Evolutionary conservation across 2,888 invertebrate genomes (phyloP).

Genomic region (Tetanocera ferruginea): DNA sequence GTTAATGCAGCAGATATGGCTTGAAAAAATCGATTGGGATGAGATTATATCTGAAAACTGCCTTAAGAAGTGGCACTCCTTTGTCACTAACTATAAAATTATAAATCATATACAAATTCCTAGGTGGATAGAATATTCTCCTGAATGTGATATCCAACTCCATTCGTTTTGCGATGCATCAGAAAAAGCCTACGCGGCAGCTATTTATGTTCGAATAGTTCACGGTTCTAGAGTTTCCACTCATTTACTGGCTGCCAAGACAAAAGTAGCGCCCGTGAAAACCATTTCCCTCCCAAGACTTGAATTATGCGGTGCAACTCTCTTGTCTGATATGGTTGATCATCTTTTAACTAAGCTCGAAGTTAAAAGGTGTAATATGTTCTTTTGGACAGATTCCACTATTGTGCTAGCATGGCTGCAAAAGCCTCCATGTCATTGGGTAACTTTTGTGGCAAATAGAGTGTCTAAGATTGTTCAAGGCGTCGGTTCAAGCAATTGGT

Average conservation of each 20-base stretch:
- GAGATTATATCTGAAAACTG: neutral
- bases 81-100: neutral
- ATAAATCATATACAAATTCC: constrained; percentile 2
- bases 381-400: neutral
- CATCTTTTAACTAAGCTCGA: too few relatives aligned
- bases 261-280: neutral
- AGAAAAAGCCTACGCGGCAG: neutral
- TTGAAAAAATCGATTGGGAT: neutral
- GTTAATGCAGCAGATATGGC: too few relatives aligned
- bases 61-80: neutral
- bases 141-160: neutral
- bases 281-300: neutral
- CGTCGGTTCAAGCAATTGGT: constrained; percentile 58
- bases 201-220: neutral
- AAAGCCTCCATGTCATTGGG: neutral
- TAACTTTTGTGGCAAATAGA: neutral
- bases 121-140: neutral
- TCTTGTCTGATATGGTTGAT: too few relatives aligned
- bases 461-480: constrained; percentile 42
- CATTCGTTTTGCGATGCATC: neutral
- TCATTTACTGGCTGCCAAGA: neutral
- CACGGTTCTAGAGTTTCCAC: neutral
- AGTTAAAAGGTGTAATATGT: too few relatives aligned
- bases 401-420: neutral
- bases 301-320: too few relatives aligned